Conservation (phyloP, 2,797 vertebrate genomes). For the Sorex maritimensis region DNA sequence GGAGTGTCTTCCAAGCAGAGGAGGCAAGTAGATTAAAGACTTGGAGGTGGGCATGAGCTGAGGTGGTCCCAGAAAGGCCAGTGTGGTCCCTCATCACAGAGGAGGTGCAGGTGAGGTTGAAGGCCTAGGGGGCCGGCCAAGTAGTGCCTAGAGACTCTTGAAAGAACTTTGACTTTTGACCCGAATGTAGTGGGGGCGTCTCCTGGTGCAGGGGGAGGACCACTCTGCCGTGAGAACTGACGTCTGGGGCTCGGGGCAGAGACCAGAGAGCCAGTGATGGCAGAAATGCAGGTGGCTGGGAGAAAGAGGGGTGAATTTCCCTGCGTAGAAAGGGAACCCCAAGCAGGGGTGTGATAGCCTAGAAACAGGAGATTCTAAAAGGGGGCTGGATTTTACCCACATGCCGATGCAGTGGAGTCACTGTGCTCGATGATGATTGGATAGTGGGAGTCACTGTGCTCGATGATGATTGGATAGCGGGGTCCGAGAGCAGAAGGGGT, state of each 20-base stretch:
- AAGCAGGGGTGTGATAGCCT: too few relatives aligned
- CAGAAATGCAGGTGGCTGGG: not conserved
- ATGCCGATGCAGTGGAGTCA: not conserved
- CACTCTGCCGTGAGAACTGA: not conserved
- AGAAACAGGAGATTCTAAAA: too few relatives aligned
- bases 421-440: not conserved
- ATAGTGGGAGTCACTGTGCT: not conserved
- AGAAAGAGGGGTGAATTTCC: not conserved
- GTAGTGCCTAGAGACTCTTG: not conserved
- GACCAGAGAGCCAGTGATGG: not conserved
- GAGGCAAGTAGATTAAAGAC: not conserved
- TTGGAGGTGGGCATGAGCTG: not conserved
- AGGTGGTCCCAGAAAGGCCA: too few relatives aligned
- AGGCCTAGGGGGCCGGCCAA: not conserved
- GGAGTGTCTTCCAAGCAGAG: not conserved
- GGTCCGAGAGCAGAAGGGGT: not conserved
- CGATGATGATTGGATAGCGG: not conserved
- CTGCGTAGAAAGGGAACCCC: too few relatives aligned
- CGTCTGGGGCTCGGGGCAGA: not conserved
- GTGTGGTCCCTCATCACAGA: not conserved
- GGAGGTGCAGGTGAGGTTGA: not conserved
- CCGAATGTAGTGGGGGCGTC: not conserved
- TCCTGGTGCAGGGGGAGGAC: not conserved
- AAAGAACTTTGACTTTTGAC: constrained; percentile 24
- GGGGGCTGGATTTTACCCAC: not conserved